Percentiles rank a stretch among this genome's conserved stretches.
Conservation (phyloP, 2,797 vertebrate species). For the Toxotes lorentzi region DNA sequence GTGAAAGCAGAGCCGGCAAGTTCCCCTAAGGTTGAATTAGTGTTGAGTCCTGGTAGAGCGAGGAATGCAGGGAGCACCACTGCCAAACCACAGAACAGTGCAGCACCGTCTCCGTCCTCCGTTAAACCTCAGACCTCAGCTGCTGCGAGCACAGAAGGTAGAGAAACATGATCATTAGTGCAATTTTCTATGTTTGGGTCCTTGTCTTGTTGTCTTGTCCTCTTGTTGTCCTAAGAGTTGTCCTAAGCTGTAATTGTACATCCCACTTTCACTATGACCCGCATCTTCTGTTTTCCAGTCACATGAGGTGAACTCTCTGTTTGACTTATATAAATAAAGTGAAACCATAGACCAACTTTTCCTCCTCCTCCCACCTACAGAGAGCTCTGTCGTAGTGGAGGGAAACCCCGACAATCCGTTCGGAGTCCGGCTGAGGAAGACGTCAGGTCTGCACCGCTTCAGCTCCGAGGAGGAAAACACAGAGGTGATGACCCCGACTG, state of each 20-base stretch:
- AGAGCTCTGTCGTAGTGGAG: constrained; percentile 44
- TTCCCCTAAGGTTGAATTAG: constrained; percentile 45
- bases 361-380: constrained; percentile 40
- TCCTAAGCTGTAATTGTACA: not conserved
- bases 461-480: constrained; percentile 79
- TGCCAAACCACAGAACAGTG: constrained; percentile 21
- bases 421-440: constrained; percentile 89
- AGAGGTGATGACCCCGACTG: constrained; percentile 32
- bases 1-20: constrained; percentile 52
- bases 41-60: constrained; percentile 42
- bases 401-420: constrained; percentile 84
- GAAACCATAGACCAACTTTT: not conserved
- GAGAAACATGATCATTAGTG: not conserved
- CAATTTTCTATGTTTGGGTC: not conserved
- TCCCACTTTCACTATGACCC: not conserved
- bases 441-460: constrained; percentile 82
- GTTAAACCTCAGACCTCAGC: constrained; percentile 27
- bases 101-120: not conserved
- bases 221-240: not conserved
- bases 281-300: not conserved
- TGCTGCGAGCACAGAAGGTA: constrained; percentile 56
- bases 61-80: constrained; percentile 24
- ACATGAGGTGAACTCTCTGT: not conserved
- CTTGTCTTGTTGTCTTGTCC: not conserved
- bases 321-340: constrained; percentile 5